Conservation (phyloP, 2,113 vertebrate species). For the Blennius ocellaris region DNA sequence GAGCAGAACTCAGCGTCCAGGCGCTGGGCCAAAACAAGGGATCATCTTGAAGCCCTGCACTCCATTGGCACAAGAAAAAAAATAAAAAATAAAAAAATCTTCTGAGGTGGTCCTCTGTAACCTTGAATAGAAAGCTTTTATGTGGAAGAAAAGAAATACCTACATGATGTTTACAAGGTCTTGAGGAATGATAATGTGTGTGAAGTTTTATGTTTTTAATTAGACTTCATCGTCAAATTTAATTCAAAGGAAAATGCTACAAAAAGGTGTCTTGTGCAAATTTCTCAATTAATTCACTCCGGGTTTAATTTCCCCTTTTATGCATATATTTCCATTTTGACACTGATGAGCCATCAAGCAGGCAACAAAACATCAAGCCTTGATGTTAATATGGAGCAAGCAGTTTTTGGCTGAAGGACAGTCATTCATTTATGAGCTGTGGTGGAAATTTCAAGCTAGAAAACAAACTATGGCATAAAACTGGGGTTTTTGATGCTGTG, state of each 20-base stretch:
- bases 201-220: background rate
- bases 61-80: background rate
- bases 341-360: constrained; percentile 12
- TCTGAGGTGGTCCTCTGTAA: constrained; percentile 35
- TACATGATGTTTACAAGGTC: constrained; percentile 21
- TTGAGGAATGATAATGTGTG: background rate
- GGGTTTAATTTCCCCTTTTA: too few species aligned
- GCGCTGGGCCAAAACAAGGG: constrained; percentile 42
- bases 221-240: too few species aligned
- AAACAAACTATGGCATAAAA: constrained; percentile 26
- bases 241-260: too few species aligned
- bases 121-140: constrained; percentile 23
- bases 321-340: constrained; percentile 10
- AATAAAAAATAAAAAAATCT: background rate
- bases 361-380: background rate
- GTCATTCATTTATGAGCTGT: background rate
- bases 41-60: constrained; percentile 32
- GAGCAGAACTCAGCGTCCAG: constrained; percentile 30
- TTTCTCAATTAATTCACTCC: too few species aligned
- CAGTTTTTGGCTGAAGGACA: constrained; percentile 29
- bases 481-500: background rate
- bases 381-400: constrained; percentile 22
- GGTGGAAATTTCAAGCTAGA: constrained; percentile 21
- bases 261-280: too few species aligned
- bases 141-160: background rate